Percentiles rank a stretch among this genome's conserved stretches.
Evolutionary conservation across 1,140 invertebrate genomes (phyloP).

Genomic region (Magallana gigas): DNA sequence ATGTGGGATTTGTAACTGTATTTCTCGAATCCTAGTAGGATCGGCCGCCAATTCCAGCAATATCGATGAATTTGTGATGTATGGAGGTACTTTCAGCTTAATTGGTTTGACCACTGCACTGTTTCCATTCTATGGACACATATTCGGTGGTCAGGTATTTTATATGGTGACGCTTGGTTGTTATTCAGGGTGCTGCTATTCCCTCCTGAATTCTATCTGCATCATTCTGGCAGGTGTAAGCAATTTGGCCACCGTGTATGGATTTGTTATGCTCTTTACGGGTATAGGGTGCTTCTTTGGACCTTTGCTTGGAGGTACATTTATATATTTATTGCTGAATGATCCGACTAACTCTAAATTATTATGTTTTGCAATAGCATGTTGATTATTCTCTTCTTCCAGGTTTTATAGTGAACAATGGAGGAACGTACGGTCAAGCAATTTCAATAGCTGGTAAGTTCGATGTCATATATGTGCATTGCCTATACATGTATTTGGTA

Average conservation of each 20-base stretch:
- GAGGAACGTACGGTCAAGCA: neutral
- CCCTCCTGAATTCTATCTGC: conserved; percentile 3
- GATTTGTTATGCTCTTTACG: conserved; percentile 38
- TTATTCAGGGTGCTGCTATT: conserved; percentile 34
- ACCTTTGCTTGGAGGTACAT: conserved; percentile 35
- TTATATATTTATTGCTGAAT: no score
- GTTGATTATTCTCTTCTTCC: no score
- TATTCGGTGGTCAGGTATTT: conserved; percentile 26
- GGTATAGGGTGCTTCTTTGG: conserved; percentile 23
- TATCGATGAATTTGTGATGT: conserved; percentile 33
- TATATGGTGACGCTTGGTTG: conserved; percentile 20
- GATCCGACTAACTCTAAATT: no score
- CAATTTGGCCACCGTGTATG: conserved; percentile 28
- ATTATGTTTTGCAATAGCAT: no score
- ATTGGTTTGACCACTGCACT: conserved; percentile 11
- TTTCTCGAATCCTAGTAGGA: conserved; percentile 2
- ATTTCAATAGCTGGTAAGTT: neutral
- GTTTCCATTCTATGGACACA: conserved; percentile 35
- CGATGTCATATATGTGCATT: no score
- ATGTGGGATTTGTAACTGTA: neutral
- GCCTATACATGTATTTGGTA: no score
- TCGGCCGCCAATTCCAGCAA: conserved; percentile 20
- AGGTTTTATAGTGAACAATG: neutral
- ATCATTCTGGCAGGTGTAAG: conserved; percentile 24
- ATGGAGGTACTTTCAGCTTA: conserved; percentile 36